Evolutionary conservation across 2,797 vertebrate species (phyloP).

Genomic region (Harpagifer antarcticus): DNA sequence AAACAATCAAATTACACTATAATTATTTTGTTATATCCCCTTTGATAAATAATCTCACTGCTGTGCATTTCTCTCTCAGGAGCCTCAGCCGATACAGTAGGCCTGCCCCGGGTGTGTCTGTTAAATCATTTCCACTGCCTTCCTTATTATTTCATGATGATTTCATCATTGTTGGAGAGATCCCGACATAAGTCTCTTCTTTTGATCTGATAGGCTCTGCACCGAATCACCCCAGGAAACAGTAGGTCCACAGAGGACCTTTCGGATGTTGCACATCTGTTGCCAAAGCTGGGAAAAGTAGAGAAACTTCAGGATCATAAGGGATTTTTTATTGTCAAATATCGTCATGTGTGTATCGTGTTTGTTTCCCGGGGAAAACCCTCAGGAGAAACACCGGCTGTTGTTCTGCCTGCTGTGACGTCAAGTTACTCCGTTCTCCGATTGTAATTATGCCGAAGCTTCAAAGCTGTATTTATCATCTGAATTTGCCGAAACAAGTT

Average conservation of each 20-base stretch:
- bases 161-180: slow-evolving; percentile 39
- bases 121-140: slow-evolving; percentile 43
- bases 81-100: slow-evolving; percentile 4
- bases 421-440: no score
- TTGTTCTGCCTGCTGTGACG: no score
- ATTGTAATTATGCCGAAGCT: no score
- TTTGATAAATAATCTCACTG: background rate
- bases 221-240: slow-evolving; percentile 37
- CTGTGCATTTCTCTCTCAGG: background rate
- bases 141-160: slow-evolving; percentile 53
- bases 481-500: no score
- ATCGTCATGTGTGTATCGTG: no score
- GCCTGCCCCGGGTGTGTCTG: slow-evolving; percentile 9
- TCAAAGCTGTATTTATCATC: no score
- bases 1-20: background rate
- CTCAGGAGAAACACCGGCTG: no score
- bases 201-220: slow-evolving; percentile 44
- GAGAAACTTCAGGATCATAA: background rate
- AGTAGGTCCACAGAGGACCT: slow-evolving; percentile 17
- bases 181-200: slow-evolving; percentile 32
- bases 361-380: no score
- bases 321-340: background rate
- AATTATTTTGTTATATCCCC: no score
- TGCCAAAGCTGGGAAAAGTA: background rate
- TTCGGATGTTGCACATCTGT: slow-evolving; percentile 14